Conservation (phyloP, 2,888 invertebrate genomes). For the Resseliella maxima region DNA sequence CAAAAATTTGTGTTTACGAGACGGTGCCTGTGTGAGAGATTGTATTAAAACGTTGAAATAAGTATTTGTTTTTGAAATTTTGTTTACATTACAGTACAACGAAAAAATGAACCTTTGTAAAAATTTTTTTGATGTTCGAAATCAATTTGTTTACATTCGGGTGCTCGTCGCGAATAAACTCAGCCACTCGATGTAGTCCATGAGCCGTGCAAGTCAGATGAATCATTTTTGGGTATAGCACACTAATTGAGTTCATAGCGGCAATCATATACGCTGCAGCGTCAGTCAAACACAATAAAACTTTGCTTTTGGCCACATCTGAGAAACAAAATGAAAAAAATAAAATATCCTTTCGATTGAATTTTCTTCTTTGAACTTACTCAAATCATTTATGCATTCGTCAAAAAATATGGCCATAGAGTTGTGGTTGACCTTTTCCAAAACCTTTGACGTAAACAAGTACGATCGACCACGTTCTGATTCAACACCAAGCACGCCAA, state of each 20-base stretch:
- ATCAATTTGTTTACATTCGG: not conserved
- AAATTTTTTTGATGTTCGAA: not conserved
- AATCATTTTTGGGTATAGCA: not conserved
- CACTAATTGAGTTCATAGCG: not conserved
- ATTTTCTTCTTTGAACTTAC: not conserved
- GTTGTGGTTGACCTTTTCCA: not conserved
- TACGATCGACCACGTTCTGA: not conserved
- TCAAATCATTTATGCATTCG: not conserved
- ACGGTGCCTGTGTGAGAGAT: conserved; percentile 3
- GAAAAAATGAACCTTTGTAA: not conserved
- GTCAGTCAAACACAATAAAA: not conserved
- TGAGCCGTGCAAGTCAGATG: not conserved
- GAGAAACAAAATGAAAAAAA: not conserved
- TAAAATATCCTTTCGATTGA: not conserved
- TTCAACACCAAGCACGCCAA: not conserved
- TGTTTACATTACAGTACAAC: not conserved
- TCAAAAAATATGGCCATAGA: not conserved
- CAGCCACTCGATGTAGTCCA: not conserved
- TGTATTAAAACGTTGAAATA: not conserved
- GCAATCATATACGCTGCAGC: not conserved
- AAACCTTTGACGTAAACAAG: not conserved
- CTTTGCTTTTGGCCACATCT: not conserved
- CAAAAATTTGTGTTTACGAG: not conserved
- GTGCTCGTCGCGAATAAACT: not conserved
- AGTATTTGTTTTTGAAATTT: not conserved